Evolutionary conservation across 2,797 vertebrate species (phyloP).

Genomic region (Vultur gryphus): DNA sequence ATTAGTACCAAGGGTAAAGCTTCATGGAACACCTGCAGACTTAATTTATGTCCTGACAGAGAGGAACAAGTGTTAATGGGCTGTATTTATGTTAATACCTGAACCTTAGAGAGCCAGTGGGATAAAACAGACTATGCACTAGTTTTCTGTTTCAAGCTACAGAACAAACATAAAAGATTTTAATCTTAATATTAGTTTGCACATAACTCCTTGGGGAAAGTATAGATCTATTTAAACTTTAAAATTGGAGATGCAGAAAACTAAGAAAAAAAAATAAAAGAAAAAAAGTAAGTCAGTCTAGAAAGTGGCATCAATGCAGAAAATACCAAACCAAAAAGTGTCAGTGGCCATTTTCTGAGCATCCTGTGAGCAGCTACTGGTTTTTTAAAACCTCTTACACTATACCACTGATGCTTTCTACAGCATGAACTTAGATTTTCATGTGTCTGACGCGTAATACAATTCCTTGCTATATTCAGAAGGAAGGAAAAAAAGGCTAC

Average conservation of each 20-base stretch:
- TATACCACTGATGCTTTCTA: not conserved
- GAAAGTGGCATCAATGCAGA: not conserved
- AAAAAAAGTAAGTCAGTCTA: not conserved
- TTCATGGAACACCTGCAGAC: slow-evolving; percentile 98
- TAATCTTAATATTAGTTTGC: slow-evolving; percentile 74
- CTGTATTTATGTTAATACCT: slow-evolving; percentile 99
- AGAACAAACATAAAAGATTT: slow-evolving; percentile 76
- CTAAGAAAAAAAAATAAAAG: not conserved
- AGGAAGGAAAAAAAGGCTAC: not conserved
- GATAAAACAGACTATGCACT: slow-evolving; percentile 72
- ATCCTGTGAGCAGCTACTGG: not conserved
- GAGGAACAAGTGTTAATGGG: slow-evolving; percentile 99
- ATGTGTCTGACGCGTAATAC: not conserved
- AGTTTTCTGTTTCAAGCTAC: slow-evolving; percentile 71
- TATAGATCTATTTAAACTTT: slow-evolving; percentile 61
- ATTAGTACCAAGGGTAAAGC: slow-evolving; percentile 99
- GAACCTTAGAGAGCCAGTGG: slow-evolving; percentile 77
- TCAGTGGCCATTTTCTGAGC: not conserved
- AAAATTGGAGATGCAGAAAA: slow-evolving; percentile 43
- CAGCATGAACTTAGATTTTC: not conserved
- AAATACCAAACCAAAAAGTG: not conserved
- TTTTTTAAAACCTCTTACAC: not conserved
- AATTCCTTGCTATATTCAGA: not conserved
- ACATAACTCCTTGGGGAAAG: slow-evolving; percentile 65
- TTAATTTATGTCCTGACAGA: slow-evolving; percentile 99